phyloP scores from a whole-genome alignment of 2,888 invertebrate genomes.

The Teleogryllus oceanicus region DNA sequence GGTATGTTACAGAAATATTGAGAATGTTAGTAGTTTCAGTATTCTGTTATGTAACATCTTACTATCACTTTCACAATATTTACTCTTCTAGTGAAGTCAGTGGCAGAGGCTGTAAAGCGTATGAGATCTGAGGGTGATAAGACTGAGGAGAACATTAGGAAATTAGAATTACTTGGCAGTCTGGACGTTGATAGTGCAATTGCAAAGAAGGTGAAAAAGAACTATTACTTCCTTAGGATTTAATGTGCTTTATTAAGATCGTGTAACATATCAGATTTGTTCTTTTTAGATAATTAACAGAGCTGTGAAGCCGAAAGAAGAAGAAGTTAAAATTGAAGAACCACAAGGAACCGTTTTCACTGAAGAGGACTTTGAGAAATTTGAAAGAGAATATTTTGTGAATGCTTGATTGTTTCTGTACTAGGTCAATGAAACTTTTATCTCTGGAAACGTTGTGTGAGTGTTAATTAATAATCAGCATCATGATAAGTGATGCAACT shows the following conservation, averaged over 20 bases:
- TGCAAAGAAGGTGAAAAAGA: slow-evolving; percentile 50
- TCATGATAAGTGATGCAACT: slow-evolving; percentile 40
- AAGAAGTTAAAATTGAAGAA: slow-evolving; percentile 22
- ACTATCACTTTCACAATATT: background rate
- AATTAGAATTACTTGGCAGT: slow-evolving; percentile 52
- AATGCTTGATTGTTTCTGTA: slow-evolving; percentile 22
- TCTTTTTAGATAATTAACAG: slow-evolving; percentile 56
- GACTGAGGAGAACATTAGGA: slow-evolving; percentile 52
- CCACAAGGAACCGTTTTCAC: slow-evolving; percentile 60
- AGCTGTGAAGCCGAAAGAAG: slow-evolving; percentile 43
- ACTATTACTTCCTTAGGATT: too few species aligned
- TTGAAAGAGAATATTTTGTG: slow-evolving; percentile 62
- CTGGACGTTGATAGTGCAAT: slow-evolving; percentile 45
- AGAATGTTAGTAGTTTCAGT: background rate
- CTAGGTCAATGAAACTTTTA: background rate
- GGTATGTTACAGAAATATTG: background rate
- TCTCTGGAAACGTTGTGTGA: background rate
- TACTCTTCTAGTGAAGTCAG: background rate
- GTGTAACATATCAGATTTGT: too few species aligned
- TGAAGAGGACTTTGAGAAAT: slow-evolving; percentile 64
- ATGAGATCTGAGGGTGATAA: slow-evolving; percentile 42
- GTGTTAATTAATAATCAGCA: background rate
- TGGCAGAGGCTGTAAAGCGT: slow-evolving; percentile 42
- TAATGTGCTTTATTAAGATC: too few species aligned
- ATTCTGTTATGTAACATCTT: background rate